Conservation (phyloP, 23 tunicate genomes). For the Ascidia mentula region DNA sequence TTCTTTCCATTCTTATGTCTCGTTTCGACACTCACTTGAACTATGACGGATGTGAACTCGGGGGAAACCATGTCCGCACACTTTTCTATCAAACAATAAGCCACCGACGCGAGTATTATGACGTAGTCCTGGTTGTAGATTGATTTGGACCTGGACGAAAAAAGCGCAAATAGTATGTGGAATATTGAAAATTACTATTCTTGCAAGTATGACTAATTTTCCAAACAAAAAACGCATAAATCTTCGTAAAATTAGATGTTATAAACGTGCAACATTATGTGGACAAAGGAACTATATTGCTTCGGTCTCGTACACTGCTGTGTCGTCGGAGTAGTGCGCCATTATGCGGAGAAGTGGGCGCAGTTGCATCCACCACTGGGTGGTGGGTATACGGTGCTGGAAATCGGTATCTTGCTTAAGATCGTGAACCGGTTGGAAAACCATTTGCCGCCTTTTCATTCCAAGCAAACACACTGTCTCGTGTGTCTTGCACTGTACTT, state of each 20-base stretch:
- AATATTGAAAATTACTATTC: no score
- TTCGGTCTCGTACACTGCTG: conserved; percentile 63
- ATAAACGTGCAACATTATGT: neutral
- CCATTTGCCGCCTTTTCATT: conserved; percentile 83
- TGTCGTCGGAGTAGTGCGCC: conserved; percentile 90
- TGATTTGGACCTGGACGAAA: conserved; percentile 31
- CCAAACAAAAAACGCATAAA: neutral
- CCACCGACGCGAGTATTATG: conserved; percentile 37
- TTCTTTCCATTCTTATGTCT: no score
- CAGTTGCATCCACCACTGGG: conserved; percentile 99
- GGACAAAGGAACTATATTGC: neutral
- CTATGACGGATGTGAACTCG: conserved; percentile 32
- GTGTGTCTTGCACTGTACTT: conserved; percentile 27
- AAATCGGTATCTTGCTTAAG: conserved; percentile 72
- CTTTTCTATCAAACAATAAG: conserved; percentile 41
- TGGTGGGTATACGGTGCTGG: conserved; percentile 71
- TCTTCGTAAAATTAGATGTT: neutral
- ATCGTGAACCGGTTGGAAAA: conserved; percentile 69
- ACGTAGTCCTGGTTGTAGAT: conserved; percentile 51
- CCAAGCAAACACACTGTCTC: conserved; percentile 74
- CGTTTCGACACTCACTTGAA: conserved; percentile 17
- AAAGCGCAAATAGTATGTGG: neutral
- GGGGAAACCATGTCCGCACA: conserved; percentile 48
- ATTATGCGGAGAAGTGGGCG: conserved; percentile 89
- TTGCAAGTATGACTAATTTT: no score